These are phyloP conservation scores for Cetoscarus ocellatus DNA, from an alignment of 2,797 vertebrate genomes.

Conservation along the genomic window DNA sequence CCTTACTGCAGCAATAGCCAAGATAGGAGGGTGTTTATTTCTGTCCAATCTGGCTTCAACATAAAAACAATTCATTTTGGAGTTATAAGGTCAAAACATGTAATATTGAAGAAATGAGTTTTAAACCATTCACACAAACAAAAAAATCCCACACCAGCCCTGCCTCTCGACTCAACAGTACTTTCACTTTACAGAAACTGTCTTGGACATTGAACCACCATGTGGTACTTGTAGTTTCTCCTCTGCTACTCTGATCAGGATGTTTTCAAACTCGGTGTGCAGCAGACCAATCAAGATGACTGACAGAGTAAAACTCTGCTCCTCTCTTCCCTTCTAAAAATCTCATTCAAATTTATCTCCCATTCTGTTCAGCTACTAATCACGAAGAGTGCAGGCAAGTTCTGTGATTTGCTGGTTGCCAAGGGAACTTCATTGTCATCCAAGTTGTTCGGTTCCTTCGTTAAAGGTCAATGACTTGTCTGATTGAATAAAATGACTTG, in stretches of 20 bases:
- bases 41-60: no score
- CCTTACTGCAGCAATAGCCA: no score
- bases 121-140: neutral
- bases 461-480: conserved; percentile 67
- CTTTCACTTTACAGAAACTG: no score
- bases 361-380: conserved; percentile 49
- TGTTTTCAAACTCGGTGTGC: conserved; percentile 3
- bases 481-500: conserved; percentile 63
- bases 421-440: conserved; percentile 60
- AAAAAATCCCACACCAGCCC: no score
- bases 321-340: neutral
- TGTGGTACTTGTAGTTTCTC: no score
- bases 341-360: conserved; percentile 24
- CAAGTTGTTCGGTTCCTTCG: conserved; percentile 58
- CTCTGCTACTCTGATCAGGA: neutral
- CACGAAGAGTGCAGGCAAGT: conserved; percentile 40
- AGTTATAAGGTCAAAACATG: no score
- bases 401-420: conserved; percentile 56
- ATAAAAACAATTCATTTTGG: no score
- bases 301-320: conserved; percentile 12
- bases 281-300: conserved; percentile 34
- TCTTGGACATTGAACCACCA: no score
- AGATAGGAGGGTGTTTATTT: no score
- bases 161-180: no score
- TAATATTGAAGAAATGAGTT: no score